A percentile compares a stretch with the other conserved stretches of the same genome.
These are phyloP conservation scores for Protodeltote pygarga DNA, from an alignment of 2,888 invertebrate genomes.

Conservation along the genomic window DNA sequence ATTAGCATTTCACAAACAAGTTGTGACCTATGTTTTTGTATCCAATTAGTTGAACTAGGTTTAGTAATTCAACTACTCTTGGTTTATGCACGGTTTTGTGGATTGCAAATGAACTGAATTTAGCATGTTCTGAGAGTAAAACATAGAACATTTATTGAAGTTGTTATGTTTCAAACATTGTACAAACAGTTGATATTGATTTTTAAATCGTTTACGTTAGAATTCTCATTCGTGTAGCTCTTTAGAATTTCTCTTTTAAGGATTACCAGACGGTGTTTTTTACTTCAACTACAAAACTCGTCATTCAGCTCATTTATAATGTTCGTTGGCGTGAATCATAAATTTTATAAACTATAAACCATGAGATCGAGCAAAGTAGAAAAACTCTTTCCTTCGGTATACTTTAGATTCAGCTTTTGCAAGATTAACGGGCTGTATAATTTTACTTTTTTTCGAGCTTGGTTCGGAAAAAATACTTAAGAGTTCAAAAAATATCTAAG, in stretches of 20 bases:
- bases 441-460: not conserved
- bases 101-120: constrained; percentile 44
- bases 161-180: too few species aligned
- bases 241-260: too few species aligned
- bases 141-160: too few species aligned
- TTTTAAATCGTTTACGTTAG: too few species aligned
- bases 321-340: constrained; percentile 3
- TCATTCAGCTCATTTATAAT: constrained; percentile 26
- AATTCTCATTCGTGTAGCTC: too few species aligned
- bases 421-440: not conserved
- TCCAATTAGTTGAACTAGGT: constrained; percentile 52
- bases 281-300: too few species aligned
- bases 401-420: not conserved
- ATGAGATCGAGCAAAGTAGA: not conserved
- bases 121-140: too few species aligned
- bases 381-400: not conserved
- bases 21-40: constrained; percentile 51
- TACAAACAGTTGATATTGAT: too few species aligned
- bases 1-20: constrained; percentile 51
- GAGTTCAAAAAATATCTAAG: too few species aligned
- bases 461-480: not conserved
- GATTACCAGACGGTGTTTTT: too few species aligned
- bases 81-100: constrained; percentile 43
- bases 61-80: constrained; percentile 48
- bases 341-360: not conserved